These are phyloP conservation scores for Arrhopalites spinosus DNA, from an alignment of 2,888 invertebrate species.

Conservation along the genomic window DNA sequence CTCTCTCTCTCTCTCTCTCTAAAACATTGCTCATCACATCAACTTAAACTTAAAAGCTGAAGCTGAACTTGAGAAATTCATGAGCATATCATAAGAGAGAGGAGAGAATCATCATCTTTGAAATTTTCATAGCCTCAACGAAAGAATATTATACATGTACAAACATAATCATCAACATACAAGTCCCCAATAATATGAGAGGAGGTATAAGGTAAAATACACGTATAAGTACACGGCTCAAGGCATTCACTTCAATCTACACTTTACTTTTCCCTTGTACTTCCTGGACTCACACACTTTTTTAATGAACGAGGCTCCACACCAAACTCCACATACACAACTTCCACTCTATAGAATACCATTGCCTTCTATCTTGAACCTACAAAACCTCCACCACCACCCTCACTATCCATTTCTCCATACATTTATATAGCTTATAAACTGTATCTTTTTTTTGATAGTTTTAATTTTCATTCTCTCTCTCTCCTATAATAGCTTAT, in stretches of 20 bases:
- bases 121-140: background rate
- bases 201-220: background rate
- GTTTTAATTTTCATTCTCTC: too few species aligned
- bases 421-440: too few species aligned
- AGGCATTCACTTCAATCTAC: conserved; percentile 15
- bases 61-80: background rate
- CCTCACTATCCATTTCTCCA: too few species aligned
- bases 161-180: background rate
- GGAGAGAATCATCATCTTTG: background rate
- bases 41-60: background rate
- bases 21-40: conserved; percentile 9
- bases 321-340: too few species aligned
- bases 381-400: too few species aligned
- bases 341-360: too few species aligned
- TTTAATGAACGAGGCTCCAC: too few species aligned
- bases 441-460: too few species aligned
- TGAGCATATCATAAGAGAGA: background rate
- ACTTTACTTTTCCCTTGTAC: conserved; percentile 11
- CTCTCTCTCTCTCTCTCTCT: background rate
- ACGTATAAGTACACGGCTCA: background rate
- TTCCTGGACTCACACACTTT: conserved; percentile 32
- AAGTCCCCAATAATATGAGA: background rate
- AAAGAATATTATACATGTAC: background rate
- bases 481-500: too few species aligned
- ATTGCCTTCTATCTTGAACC: too few species aligned